Percentiles rank a stretch among this genome's conserved stretches.
These are phyloP conservation scores for Hydropsyche betteni DNA, from an alignment of 2,888 invertebrate genomes.

Conservation along the genomic window DNA sequence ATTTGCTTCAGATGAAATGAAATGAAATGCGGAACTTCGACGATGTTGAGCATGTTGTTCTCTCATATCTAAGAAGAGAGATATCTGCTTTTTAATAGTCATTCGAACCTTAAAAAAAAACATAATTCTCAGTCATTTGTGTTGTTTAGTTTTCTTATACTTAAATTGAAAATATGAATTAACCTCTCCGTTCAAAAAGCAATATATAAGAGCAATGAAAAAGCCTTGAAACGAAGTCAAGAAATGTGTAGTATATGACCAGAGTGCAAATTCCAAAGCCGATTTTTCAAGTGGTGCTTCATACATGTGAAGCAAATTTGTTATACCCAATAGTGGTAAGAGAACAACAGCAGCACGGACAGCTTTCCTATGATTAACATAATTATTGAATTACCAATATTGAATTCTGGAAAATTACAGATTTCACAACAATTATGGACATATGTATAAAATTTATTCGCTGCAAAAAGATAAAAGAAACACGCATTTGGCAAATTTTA, in stretches of 20 bases:
- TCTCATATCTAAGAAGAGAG: slow-evolving; percentile 46
- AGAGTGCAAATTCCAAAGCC: slow-evolving; percentile 76
- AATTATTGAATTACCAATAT: background rate
- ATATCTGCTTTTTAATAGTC: slow-evolving; percentile 46
- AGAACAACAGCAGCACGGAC: slow-evolving; percentile 82
- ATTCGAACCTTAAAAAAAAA: slow-evolving; percentile 47
- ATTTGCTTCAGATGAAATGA: slow-evolving; percentile 34
- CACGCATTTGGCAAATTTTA: background rate
- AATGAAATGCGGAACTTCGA: slow-evolving; percentile 45
- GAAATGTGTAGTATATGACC: slow-evolving; percentile 83
- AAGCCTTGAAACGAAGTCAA: slow-evolving; percentile 87
- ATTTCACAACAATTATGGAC: too few relatives aligned
- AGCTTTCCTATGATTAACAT: slow-evolving; percentile 71
- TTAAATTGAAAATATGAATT: slow-evolving; percentile 50
- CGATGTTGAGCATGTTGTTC: slow-evolving; percentile 45
- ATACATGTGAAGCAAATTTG: slow-evolving; percentile 78
- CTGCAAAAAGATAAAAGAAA: background rate
- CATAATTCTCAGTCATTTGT: background rate
- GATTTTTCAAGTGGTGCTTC: slow-evolving; percentile 73
- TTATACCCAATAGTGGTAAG: slow-evolving; percentile 82
- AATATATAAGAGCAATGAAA: slow-evolving; percentile 82
- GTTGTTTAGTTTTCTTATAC: background rate
- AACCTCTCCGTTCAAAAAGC: slow-evolving; percentile 87
- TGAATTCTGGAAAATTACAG: too few relatives aligned
- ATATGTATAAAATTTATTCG: background rate